Evolutionary conservation across 2,888 invertebrate genomes (phyloP).

Genomic region (Drosophila anceps): DNA sequence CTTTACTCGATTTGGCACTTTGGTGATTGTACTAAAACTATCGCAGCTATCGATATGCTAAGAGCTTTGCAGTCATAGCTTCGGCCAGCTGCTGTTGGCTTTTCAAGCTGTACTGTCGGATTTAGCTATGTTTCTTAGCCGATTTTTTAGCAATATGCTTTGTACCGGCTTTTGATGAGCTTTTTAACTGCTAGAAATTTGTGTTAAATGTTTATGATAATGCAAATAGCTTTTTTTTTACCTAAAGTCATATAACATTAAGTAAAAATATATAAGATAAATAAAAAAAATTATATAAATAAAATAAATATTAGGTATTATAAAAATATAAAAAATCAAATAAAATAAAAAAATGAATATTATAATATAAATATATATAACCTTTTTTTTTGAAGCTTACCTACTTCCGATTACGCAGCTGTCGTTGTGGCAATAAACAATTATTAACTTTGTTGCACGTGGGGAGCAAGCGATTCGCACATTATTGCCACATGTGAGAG

Average conservation of each 20-base stretch:
- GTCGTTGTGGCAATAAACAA: slow-evolving; percentile 33
- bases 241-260: background rate
- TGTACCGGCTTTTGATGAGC: no score
- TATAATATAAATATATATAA: background rate
- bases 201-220: background rate
- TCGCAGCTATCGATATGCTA: slow-evolving; percentile 6
- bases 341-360: background rate
- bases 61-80: background rate
- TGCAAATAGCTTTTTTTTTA: background rate
- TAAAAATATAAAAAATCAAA: background rate
- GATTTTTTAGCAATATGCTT: background rate
- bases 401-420: slow-evolving; percentile 11
- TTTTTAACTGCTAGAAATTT: background rate
- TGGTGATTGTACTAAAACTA: background rate
- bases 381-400: no score
- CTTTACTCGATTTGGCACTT: background rate
- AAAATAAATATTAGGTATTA: background rate
- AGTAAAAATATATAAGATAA: no score
- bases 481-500: slow-evolving; percentile 69
- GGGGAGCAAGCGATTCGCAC: slow-evolving; percentile 58
- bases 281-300: background rate
- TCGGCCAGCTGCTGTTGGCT: background rate
- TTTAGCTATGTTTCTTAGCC: slow-evolving; percentile 2
- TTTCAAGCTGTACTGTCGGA: background rate
- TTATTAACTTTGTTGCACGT: slow-evolving; percentile 58